A percentile compares a stretch with the other conserved stretches of the same genome.
Conservation (phyloP, 2,113 vertebrate genomes). For the Paramormyrops kingsleyae region DNA sequence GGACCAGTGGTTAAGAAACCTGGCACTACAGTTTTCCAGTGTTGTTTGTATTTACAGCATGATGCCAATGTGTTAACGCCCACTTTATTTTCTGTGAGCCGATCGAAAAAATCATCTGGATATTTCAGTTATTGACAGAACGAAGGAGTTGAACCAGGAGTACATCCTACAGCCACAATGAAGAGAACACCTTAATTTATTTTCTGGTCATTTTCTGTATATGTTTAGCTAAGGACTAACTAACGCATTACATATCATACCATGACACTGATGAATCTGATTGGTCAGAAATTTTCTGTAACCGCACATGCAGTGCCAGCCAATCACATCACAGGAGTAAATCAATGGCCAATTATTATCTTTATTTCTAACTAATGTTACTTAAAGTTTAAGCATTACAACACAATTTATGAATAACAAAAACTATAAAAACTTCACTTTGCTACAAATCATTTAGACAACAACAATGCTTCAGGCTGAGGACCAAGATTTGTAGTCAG, state of each 20-base stretch:
- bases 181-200: not conserved
- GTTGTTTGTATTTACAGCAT: not conserved
- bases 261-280: not conserved
- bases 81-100: not conserved
- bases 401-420: not conserved
- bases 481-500: not conserved
- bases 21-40: not conserved
- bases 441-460: not conserved
- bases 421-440: not conserved
- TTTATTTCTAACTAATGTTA: not conserved
- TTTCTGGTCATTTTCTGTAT: not conserved
- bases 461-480: not conserved
- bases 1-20: not conserved
- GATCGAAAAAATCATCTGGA: not conserved
- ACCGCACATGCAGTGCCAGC: not conserved
- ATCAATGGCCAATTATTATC: not conserved
- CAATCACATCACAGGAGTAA: not conserved
- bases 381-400: not conserved
- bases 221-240: not conserved
- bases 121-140: not conserved
- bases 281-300: not conserved
- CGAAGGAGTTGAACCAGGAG: not conserved
- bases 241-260: not conserved
- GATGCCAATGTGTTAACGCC: not conserved
- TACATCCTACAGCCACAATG: not conserved